Base-by-base conservation (phyloP, 2,888 invertebrate genomes). In the Ichneumoninae sp. region DNA sequence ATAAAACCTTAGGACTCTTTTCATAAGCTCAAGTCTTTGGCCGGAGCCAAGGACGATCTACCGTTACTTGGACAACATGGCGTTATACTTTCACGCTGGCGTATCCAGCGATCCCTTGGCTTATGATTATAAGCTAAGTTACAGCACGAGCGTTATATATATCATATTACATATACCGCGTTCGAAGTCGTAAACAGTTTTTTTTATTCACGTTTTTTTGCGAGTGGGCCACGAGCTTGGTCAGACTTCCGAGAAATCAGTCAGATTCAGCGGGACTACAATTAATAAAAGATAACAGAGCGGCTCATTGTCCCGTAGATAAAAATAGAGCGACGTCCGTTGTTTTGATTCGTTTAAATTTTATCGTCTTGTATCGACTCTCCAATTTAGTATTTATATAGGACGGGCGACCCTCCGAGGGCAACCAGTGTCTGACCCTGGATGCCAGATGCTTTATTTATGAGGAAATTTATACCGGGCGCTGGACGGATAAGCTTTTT, bases 41-140 rank as follows among this genome's bases (percentile, higher is more conserved):
- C 77, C 81, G 68, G 10, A 52, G 22, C 50, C 71, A 83, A 83
- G 83, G 80, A 69, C 80, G n/a, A 22, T 47, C 40, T 74, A 73
- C 69, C 66, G 74, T 81, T 81, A 84, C 73, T 76, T 40, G 60
- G 66, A 50, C 40, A 19, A 40, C 40, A 73, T 71, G 63, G 30
- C 33, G 4, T 8, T 68, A 66, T 75, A 76, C 80, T 80, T 83
- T 80, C 80, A 76, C 71, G 52, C 63, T 60, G 30, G 26, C 44
- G 60, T 63, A 26, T 63, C 33, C 19, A 63, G n/a, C 63, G 30
- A 16, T 63, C 63, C 8, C 57, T 63, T 16, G 63, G 63, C 33
- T 63, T 16, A 30, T 33, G 16, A 30, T 63, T 16, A 13, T n/a
- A 47, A 47, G 44, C 44, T 47, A 16, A 16, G 44, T 47, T 47